Evolutionary conservation across 2,888 invertebrate genomes (phyloP), one percentile per base, ranked within the genome.

Genomic region (Caenorhabditis imperialis): DNA sequence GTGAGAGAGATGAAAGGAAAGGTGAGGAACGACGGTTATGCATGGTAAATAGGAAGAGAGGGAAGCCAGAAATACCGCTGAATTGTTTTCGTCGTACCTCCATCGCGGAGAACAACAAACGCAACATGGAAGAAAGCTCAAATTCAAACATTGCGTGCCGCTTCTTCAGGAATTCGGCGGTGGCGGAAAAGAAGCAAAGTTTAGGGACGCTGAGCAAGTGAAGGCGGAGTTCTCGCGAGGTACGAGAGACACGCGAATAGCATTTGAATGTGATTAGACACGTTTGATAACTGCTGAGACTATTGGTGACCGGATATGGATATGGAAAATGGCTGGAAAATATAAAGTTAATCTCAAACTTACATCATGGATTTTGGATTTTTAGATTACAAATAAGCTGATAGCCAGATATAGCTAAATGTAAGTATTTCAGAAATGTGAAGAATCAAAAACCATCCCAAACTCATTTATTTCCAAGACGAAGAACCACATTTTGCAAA

Each of bases 141-240:
- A 67, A 67, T 57, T 67, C 67, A 67, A 67, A 67, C 57, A 67
- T 67, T 67, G 67, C 67, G 57, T 67, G 67, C 67, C 44, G 57
- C 57, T 67, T 67, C 50, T 67, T 67, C 67, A 57, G 67, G 67
- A 67, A 67, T 58, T 67, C 44, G 40, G 57, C 7, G 30, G 18
- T 27, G 40, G 25, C 40, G 42, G 33, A 37, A 16, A 44, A 16
- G 42, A 18, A 45, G 27, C 38, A 42, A 44, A 63, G 47, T 23
- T 37, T 33, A 27, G 12, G 44, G 25, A 16, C 16, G 40, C 16
- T 25, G 22, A 4, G 20, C 35, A 35, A 22, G 14, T 18, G 25
- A 18, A 20, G 50, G 48, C 33, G 48, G 48, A 33, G 20, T 33
- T 33, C 30, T 30, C 35, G 37, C 22, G 37, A 27, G 50, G 50